Conservation (phyloP, 2,797 vertebrate genomes). For the Lophius americanus region DNA sequence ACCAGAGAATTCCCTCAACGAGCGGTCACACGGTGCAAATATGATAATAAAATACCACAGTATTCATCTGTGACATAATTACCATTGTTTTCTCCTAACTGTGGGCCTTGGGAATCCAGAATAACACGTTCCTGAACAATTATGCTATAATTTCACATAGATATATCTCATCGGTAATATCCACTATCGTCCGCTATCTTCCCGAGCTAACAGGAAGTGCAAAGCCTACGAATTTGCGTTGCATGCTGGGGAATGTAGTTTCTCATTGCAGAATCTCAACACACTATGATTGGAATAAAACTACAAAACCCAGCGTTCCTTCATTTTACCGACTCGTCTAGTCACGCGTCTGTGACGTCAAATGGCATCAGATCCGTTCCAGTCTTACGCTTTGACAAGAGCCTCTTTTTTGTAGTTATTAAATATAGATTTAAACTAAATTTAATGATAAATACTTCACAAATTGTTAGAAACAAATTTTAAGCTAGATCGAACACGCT, state of each 20-base stretch:
- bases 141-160: constrained; percentile 42
- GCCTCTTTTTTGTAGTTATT: no score
- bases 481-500: neutral
- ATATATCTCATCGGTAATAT: constrained; percentile 52
- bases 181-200: constrained; percentile 70
- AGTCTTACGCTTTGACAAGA: no score
- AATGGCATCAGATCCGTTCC: neutral
- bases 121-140: constrained; percentile 32
- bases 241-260: constrained; percentile 74
- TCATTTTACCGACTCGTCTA: no score
- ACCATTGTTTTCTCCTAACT: constrained; percentile 74
- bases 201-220: constrained; percentile 64
- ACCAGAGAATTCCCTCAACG: constrained; percentile 9
- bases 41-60: neutral
- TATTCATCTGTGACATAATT: constrained; percentile 23
- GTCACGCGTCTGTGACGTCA: constrained; percentile 38
- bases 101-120: constrained; percentile 24
- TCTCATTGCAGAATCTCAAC: accelerated
- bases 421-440: no score
- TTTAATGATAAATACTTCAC: no score
- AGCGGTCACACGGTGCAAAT: neutral
- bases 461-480: no score
- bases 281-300: accelerated
- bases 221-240: neutral
- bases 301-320: constrained; percentile 71